phyloP scores from a whole-genome alignment of 2,888 invertebrate genomes.

The Erebia palarica region DNA sequence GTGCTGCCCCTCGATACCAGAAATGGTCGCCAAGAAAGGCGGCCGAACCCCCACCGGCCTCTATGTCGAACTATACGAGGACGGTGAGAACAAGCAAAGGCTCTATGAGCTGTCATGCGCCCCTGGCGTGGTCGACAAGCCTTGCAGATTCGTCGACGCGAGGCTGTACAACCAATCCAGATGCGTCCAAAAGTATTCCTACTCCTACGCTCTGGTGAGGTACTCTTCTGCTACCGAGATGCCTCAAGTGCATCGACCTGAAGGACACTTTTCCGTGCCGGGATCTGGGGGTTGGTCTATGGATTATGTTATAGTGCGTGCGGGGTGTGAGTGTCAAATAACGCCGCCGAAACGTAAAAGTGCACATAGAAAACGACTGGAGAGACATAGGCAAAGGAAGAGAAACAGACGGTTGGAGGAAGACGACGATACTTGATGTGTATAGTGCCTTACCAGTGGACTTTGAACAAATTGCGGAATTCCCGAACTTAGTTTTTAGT shows the following conservation, averaged over 20 bases:
- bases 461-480: slow-evolving; percentile 64
- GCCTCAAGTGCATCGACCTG: slow-evolving; percentile 64
- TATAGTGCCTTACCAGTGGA: slow-evolving; percentile 63
- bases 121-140: slow-evolving; percentile 85
- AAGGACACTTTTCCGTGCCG: slow-evolving; percentile 75
- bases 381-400: slow-evolving; percentile 66
- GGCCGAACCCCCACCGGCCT: slow-evolving; percentile 88
- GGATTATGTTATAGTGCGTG: slow-evolving; percentile 91
- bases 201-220: slow-evolving; percentile 91
- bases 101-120: slow-evolving; percentile 92
- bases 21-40: slow-evolving; percentile 89
- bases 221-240: slow-evolving; percentile 76
- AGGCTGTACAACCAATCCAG: slow-evolving; percentile 86
- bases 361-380: slow-evolving; percentile 52
- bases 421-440: slow-evolving; percentile 70
- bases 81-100: slow-evolving; percentile 85
- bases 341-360: slow-evolving; percentile 80
- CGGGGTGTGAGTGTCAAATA: slow-evolving; percentile 93
- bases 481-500: slow-evolving; percentile 57
- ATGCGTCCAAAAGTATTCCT: slow-evolving; percentile 92
- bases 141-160: slow-evolving; percentile 89
- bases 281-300: slow-evolving; percentile 86
- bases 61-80: slow-evolving; percentile 89
- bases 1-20: slow-evolving; percentile 91
- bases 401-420: slow-evolving; percentile 62